Evolutionary conservation across 2,888 invertebrate species (phyloP), one percentile per base, ranked within the genome.

Genomic region (Dryadula phaetusa): DNA sequence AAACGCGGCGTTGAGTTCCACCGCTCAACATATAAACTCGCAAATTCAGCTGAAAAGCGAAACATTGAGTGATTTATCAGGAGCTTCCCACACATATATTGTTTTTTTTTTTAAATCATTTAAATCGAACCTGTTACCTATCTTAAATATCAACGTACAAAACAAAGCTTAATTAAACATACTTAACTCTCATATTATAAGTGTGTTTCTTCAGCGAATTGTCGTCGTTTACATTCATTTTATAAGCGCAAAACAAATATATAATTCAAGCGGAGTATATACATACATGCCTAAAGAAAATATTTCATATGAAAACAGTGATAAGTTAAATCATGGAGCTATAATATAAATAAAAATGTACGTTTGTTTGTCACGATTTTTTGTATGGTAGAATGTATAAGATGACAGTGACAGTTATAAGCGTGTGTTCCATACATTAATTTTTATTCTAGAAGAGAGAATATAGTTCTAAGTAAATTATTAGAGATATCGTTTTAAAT

Each of bases 191-290:
- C 12, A 18, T 54, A 20, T 37, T 14, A 54, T 14, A 20, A 37
- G 18, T 34, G 34, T 12, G 18, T 32, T 53, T 18, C 34, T 34
- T 12, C 53, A 53, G n/a, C 25, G 7, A 49, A 25, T 25, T 25
- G 25, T 53, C 10, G 32, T 54, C 37, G 20, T 37, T 54, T 37
- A 54, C 37, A 34, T 37, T 20, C n/a, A 37, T 37, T 54, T 54
- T 20, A 54, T 54, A 54, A 37, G 54, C 34, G 34, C 54, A 37
- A 37, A 54, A 54, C 14, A 54, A 54, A 54, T 6, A 34, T 20
- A 20, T 20, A 54, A 18, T 53, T 22, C 5, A 20, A 14, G 20
- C 37, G 18, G 20, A 25, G 47, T 25, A 5, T 12, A 12, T n/a
- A n/a, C n/a, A n/a, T n/a, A 37, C 37, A 20, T 54, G 54, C 54